A percentile compares a stretch with the other conserved stretches of the same genome.
These are phyloP conservation scores for Turnix velox DNA, from an alignment of 2,113 vertebrate species.

Conservation along the genomic window DNA sequence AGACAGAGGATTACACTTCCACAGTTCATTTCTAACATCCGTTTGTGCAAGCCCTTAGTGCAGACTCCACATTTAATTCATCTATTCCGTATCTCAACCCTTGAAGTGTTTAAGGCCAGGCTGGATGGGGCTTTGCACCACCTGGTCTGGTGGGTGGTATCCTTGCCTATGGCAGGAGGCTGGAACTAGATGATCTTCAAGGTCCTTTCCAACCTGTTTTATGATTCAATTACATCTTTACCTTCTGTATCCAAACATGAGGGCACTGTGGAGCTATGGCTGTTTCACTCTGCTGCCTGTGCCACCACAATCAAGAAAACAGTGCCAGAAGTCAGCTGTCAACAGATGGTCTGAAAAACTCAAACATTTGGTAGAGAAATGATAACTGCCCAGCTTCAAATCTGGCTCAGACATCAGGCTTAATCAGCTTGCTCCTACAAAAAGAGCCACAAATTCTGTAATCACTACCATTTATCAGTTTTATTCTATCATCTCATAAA, in stretches of 20 bases:
- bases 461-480: neutral
- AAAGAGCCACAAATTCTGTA: neutral
- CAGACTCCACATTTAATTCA: neutral
- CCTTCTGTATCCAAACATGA: neutral
- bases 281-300: neutral
- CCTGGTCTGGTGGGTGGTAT: neutral
- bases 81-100: neutral
- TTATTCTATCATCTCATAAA: neutral
- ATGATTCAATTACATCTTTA: neutral
- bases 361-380: neutral
- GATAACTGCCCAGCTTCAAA: neutral
- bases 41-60: neutral
- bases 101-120: neutral
- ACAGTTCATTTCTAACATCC: neutral
- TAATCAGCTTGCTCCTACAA: neutral
- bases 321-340: neutral
- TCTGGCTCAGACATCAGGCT: neutral
- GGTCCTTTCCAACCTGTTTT: neutral
- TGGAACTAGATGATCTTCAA: neutral
- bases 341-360: neutral
- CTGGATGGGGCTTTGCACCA: neutral
- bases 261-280: neutral
- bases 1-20: neutral
- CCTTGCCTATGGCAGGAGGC: neutral
- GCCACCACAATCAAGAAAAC: neutral